Evolutionary conservation across 2,888 invertebrate genomes (phyloP).

Genomic region (Brachylomia viminalis): DNA sequence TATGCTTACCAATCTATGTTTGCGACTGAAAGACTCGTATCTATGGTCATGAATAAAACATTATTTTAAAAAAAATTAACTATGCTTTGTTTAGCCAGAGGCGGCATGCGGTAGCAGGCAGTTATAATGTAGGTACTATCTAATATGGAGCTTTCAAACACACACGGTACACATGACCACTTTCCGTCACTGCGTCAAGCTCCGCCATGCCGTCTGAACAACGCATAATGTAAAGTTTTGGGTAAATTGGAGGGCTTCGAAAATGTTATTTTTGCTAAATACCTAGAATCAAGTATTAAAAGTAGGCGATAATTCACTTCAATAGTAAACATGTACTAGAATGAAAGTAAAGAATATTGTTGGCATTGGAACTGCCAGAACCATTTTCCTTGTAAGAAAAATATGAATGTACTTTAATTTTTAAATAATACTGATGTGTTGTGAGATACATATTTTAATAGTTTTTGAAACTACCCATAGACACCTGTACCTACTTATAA

Average conservation of each 20-base stretch:
- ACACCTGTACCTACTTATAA: conserved; percentile 66
- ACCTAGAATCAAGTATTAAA: conserved; percentile 14
- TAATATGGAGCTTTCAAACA: background rate
- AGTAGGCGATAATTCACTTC: background rate
- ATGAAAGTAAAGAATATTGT: conserved; percentile 13
- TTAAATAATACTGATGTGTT: conserved; percentile 64
- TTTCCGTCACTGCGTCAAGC: background rate
- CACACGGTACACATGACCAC: background rate
- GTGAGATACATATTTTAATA: conserved; percentile 67
- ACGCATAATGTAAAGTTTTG: background rate
- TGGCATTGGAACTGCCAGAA: conserved; percentile 47
- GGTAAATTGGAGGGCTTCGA: background rate
- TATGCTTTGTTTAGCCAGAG: background rate
- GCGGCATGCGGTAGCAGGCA: background rate
- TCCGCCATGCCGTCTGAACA: background rate
- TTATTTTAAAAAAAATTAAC: no score
- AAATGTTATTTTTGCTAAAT: conserved; percentile 26
- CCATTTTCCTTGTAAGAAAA: conserved; percentile 52
- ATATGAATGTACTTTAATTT: conserved; percentile 64
- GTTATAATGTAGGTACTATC: background rate
- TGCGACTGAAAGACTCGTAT: no score
- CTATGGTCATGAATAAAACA: no score
- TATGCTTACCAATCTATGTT: no score
- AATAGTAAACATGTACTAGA: background rate
- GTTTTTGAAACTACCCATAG: conserved; percentile 67